These are phyloP conservation scores for Oxygymnocypris stewartii DNA, from an alignment of 2,113 vertebrate genomes.

Conservation along the genomic window DNA sequence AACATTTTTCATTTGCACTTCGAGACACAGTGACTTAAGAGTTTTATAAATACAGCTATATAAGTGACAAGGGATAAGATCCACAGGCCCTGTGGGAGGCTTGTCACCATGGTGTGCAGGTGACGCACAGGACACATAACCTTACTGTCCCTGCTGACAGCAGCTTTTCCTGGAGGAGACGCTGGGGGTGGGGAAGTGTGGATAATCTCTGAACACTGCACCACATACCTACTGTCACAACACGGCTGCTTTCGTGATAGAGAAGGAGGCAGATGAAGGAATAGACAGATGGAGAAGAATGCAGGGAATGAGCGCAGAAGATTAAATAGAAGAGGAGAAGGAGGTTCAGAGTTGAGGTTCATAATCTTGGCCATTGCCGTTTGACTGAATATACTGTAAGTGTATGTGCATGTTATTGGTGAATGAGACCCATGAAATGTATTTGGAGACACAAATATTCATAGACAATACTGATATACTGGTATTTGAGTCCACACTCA, in stretches of 20 bases:
- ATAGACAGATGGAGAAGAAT: no score
- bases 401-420: not conserved
- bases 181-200: slow-evolving; percentile 13
- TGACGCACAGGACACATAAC: slow-evolving; percentile 50
- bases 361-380: no score
- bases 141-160: slow-evolving; percentile 37
- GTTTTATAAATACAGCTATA: slow-evolving; percentile 14
- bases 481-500: slow-evolving; percentile 36
- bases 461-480: no score
- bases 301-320: not conserved
- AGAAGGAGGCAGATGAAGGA: slow-evolving; percentile 10
- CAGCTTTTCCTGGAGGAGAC: slow-evolving; percentile 41
- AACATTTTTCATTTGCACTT: not conserved
- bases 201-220: slow-evolving; percentile 49
- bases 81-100: not conserved
- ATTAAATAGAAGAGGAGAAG: not conserved
- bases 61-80: slow-evolving; percentile 26
- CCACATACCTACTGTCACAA: slow-evolving; percentile 40
- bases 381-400: not conserved
- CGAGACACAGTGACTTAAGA: not conserved
- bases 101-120: slow-evolving; percentile 43
- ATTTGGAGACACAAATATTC: no score
- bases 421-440: not conserved
- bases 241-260: not conserved
- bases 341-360: no score